These are phyloP conservation scores for Oryzaephilus surinamensis DNA, from an alignment of 1,140 invertebrate species.

Conservation along the genomic window DNA sequence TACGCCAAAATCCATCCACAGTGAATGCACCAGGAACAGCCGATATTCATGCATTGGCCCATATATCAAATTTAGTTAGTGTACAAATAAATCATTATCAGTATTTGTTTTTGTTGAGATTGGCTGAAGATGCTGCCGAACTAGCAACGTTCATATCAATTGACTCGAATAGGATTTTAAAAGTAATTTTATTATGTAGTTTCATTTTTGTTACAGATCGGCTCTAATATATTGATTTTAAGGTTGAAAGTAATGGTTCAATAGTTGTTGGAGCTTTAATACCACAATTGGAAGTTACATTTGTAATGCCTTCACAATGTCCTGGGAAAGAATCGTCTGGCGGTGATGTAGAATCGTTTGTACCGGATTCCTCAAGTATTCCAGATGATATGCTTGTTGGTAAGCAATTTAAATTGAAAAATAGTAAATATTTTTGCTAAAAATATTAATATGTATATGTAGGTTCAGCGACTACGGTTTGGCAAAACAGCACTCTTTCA, in stretches of 20 bases:
- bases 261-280: conserved; percentile 64
- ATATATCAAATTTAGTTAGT: conserved; percentile 68
- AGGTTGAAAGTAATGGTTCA: conserved; percentile 42
- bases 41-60: conserved; percentile 57
- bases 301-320: conserved; percentile 72
- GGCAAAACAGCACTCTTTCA: conserved; percentile 19
- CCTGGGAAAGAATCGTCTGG: conserved; percentile 71
- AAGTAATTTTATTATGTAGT: conserved; percentile 28
- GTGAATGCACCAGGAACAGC: conserved; percentile 31
- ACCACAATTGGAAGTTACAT: conserved; percentile 75
- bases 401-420: too few species aligned
- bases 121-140: conserved; percentile 72
- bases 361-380: conserved; percentile 70
- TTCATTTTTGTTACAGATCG: conserved; percentile 4
- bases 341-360: conserved; percentile 67
- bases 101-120: conserved; percentile 74
- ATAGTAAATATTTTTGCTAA: neutral
- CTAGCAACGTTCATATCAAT: conserved; percentile 67
- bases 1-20: too few species aligned
- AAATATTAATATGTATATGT: neutral
- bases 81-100: conserved; percentile 89
- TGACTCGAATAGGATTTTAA: conserved; percentile 63
- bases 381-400: conserved; percentile 53
- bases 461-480: conserved; percentile 22
- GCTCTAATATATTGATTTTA: neutral